These are phyloP conservation scores for Calosoma granatense DNA, from an alignment of 1,140 invertebrate genomes.

Conservation along the genomic window DNA sequence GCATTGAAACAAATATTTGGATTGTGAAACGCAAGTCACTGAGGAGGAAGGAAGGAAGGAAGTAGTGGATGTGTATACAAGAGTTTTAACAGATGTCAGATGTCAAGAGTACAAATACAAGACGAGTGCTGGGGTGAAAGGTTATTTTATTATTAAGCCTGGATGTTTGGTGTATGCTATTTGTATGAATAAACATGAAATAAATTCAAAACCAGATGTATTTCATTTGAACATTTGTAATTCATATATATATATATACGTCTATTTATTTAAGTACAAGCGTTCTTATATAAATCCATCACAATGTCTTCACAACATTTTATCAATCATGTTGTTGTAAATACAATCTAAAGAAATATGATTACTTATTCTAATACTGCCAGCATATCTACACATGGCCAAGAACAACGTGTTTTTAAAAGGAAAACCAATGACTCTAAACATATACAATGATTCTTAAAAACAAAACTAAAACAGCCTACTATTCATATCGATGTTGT, in stretches of 20 bases:
- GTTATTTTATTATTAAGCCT: conserved; percentile 3
- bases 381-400: no score
- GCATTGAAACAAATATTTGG: not conserved
- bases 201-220: not conserved
- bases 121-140: not conserved
- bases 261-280: not conserved
- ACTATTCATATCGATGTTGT: no score
- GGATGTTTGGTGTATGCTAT: conserved; percentile 4
- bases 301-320: not conserved
- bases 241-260: not conserved
- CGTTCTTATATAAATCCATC: not conserved
- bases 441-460: no score
- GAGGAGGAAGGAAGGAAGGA: no score
- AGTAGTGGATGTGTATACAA: not conserved
- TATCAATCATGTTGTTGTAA: no score
- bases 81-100: not conserved
- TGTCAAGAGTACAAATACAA: conserved; percentile 4
- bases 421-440: no score
- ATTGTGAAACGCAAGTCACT: not conserved
- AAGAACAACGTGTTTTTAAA: no score
- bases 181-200: conserved; percentile 1
- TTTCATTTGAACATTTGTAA: not conserved
- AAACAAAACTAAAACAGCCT: not conserved
- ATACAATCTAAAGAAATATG: not conserved
- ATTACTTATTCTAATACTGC: no score